Conservation (phyloP, 2,113 vertebrate genomes). For the Ceyx cyanopectus region DNA sequence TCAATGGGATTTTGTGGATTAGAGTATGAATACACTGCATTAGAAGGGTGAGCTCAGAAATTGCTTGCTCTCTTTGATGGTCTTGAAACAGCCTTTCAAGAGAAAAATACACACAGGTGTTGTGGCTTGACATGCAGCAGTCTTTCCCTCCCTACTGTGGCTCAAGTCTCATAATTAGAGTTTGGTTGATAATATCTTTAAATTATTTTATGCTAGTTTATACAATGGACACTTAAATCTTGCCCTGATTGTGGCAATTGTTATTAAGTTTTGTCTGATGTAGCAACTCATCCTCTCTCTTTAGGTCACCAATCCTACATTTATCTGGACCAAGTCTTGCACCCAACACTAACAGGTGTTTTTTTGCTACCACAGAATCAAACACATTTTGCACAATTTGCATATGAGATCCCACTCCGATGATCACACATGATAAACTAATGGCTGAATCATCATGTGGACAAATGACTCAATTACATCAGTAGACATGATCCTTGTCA, state of each 20-base stretch:
- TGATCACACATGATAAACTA: constrained; percentile 16
- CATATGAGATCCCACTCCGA: constrained; percentile 20
- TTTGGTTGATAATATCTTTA: neutral
- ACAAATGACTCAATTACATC: constrained; percentile 44
- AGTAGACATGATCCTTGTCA: neutral
- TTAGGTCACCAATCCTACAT: neutral
- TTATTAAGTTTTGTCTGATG: neutral
- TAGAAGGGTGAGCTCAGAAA: neutral
- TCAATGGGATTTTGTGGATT: neutral
- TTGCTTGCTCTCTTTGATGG: neutral
- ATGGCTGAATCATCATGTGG: neutral
- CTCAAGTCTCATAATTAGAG: neutral
- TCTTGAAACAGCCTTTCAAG: neutral
- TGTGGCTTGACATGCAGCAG: neutral
- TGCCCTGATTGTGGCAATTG: neutral
- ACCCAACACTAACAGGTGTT: neutral
- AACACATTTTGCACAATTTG: constrained; percentile 14
- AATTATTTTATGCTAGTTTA: neutral
- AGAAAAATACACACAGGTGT: neutral
- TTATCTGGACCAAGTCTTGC: neutral
- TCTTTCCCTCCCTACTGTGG: neutral
- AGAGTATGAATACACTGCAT: neutral
- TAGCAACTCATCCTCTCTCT: neutral
- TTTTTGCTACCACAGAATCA: constrained; percentile 7
- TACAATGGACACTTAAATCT: neutral